Conservation (phyloP, 2,113 vertebrate genomes). For the Corapipo altera region DNA sequence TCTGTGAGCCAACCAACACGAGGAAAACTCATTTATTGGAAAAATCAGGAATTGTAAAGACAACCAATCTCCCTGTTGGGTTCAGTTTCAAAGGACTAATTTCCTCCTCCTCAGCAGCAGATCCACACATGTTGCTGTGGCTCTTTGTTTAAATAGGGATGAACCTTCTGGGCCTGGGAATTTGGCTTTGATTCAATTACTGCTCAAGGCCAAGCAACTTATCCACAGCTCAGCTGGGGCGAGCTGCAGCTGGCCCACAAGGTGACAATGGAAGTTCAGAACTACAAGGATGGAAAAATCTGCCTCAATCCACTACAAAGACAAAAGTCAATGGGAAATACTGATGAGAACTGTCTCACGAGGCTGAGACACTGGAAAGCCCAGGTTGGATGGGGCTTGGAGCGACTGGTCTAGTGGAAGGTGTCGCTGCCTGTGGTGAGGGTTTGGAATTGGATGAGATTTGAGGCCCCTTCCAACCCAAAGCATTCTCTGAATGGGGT, state of each 20-base stretch:
- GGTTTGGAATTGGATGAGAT: neutral
- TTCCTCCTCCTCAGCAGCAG: neutral
- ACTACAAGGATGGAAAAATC: neutral
- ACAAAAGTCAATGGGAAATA: neutral
- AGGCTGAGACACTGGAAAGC: no score
- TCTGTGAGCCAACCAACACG: neutral
- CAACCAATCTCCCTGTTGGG: neutral
- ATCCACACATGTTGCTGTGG: neutral
- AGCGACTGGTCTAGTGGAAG: neutral
- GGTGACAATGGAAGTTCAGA: neutral
- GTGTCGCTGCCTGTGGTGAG: neutral
- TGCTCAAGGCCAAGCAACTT: slow-evolving; percentile 26
- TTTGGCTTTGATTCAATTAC: slow-evolving; percentile 48
- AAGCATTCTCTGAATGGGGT: neutral
- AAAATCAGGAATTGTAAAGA: neutral
- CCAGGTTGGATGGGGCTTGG: neutral
- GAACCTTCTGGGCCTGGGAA: slow-evolving; percentile 22
- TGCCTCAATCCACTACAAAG: neutral
- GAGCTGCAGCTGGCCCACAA: neutral
- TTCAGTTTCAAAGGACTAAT: neutral
- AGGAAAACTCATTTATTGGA: neutral
- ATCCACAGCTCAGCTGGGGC: neutral
- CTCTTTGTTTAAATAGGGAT: slow-evolving; percentile 19
- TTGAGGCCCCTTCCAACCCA: no score
- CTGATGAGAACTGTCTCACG: neutral